These are phyloP conservation scores for Bambusicola thoracicus DNA, from an alignment of 2,113 vertebrate species.

Conservation along the genomic window DNA sequence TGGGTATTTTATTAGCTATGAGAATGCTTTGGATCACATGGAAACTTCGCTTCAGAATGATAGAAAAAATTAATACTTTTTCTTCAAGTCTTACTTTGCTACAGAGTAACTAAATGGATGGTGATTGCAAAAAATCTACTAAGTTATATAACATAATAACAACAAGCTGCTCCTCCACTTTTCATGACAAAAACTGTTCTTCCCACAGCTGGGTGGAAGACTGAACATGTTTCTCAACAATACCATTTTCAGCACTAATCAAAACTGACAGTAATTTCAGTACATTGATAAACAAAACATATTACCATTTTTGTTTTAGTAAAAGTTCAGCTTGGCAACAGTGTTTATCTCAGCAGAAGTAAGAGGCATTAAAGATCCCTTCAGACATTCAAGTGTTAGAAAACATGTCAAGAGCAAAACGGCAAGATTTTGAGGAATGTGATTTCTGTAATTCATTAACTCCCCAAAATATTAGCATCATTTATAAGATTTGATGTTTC, in stretches of 20 bases:
- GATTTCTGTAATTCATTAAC: background rate
- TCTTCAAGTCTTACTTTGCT: background rate
- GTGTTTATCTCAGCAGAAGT: background rate
- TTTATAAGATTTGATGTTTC: background rate
- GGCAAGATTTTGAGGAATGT: background rate
- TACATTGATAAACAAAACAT: background rate
- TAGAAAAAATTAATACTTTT: background rate
- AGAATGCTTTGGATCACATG: background rate
- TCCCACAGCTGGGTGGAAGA: background rate
- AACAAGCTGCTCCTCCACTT: background rate
- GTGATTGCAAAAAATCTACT: background rate
- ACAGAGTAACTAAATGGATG: background rate
- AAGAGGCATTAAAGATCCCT: background rate
- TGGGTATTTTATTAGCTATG: background rate
- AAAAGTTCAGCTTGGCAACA: constrained; percentile 1
- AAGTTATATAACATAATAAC: background rate
- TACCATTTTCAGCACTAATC: background rate
- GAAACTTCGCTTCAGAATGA: background rate
- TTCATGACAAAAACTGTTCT: background rate
- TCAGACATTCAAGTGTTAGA: constrained; percentile 7
- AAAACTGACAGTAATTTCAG: background rate
- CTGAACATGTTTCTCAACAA: background rate
- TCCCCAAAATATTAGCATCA: background rate
- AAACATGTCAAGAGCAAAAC: constrained; percentile 37
- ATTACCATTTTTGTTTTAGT: background rate